Percentiles rank a stretch among this genome's conserved stretches.
Evolutionary conservation across 2,797 vertebrate genomes (phyloP).

Genomic region (Acropternis orthonyx): DNA sequence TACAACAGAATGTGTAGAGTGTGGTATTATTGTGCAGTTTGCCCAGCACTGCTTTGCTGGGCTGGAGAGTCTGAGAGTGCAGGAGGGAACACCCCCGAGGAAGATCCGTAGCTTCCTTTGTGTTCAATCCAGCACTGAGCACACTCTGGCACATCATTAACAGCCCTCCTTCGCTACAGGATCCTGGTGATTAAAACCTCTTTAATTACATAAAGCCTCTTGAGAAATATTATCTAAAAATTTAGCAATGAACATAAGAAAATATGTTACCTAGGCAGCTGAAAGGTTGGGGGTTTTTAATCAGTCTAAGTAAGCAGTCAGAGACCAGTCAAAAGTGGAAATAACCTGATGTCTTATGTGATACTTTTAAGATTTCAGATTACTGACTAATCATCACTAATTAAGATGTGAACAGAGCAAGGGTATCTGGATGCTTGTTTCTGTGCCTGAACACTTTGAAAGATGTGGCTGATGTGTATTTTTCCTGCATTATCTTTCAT

Average conservation of each 20-base stretch:
- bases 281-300: neutral
- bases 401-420: neutral
- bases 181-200: neutral
- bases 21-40: neutral
- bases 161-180: neutral
- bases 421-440: neutral
- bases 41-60: neutral
- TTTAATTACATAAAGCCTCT: neutral
- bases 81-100: neutral
- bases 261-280: neutral
- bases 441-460: neutral
- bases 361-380: neutral
- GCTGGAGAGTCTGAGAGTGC: neutral
- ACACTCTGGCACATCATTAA: neutral
- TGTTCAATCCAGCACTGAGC: neutral
- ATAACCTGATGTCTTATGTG: neutral
- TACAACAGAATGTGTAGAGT: neutral
- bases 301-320: neutral
- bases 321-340: neutral
- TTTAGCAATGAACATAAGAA: neutral
- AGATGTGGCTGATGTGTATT: neutral
- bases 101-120: neutral
- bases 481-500: neutral
- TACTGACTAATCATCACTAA: neutral
- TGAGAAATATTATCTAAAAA: neutral